These are phyloP conservation scores for Nemopilema nomurai DNA, from an alignment of 30 jellyfish, hydroid and myxozoan genomes.

Conservation along the genomic window DNA sequence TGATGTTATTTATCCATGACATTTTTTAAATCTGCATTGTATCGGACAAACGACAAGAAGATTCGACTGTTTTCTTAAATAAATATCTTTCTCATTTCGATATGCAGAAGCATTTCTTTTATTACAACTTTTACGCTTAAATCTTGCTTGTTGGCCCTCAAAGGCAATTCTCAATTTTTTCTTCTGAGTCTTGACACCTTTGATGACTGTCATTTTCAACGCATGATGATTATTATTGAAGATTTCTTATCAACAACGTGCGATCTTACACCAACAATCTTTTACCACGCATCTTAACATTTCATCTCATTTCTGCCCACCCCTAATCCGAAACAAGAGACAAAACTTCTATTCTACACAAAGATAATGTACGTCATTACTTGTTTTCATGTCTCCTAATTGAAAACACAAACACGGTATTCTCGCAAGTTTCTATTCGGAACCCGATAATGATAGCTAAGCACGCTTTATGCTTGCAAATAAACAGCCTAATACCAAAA, in stretches of 20 bases:
- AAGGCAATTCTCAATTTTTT: too few relatives aligned
- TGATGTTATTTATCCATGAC: too few relatives aligned
- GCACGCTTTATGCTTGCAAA: neutral
- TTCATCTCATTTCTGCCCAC: neutral
- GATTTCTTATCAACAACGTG: neutral
- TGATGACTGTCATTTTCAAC: too few relatives aligned
- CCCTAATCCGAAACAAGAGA: neutral
- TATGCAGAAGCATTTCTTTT: too few relatives aligned
- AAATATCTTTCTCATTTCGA: too few relatives aligned
- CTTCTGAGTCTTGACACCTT: too few relatives aligned
- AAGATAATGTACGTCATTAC: neutral
- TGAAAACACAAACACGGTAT: neutral
- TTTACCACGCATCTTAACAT: neutral
- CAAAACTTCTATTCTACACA: neutral
- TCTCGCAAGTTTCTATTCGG: neutral
- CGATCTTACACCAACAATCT: neutral
- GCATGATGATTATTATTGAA: neutral
- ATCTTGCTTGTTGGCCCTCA: too few relatives aligned
- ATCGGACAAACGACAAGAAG: too few relatives aligned
- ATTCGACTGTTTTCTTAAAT: too few relatives aligned
- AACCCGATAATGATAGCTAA: neutral
- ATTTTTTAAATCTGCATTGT: too few relatives aligned
- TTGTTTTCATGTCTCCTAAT: neutral
- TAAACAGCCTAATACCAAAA: too few relatives aligned
- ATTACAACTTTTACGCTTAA: too few relatives aligned